Evolutionary conservation across 2,888 invertebrate genomes (phyloP).

Genomic region (Orthonevra nobilis): DNA sequence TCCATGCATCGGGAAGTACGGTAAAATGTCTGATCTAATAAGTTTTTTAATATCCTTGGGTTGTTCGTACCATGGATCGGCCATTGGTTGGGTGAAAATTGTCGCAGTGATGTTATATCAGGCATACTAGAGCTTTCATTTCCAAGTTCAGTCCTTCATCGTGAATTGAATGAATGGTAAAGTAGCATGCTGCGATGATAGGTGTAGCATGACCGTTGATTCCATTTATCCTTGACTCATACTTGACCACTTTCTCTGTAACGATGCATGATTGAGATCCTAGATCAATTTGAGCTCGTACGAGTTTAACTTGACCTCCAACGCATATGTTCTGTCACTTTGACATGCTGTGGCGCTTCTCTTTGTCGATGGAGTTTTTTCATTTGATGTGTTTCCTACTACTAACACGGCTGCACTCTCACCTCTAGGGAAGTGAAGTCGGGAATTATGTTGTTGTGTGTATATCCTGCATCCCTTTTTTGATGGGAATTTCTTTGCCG

Average conservation of each 20-base stretch:
- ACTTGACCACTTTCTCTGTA: neutral
- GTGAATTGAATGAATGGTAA: slow-evolving; percentile 7
- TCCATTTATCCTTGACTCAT: slow-evolving; percentile 9
- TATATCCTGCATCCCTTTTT: neutral
- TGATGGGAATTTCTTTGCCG: neutral
- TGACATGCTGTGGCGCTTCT: too few species aligned
- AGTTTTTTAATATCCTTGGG: neutral
- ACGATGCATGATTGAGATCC: neutral
- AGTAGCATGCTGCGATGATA: slow-evolving; percentile 1
- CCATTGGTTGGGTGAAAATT: neutral
- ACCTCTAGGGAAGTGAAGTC: neutral
- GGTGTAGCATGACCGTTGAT: slow-evolving; percentile 2
- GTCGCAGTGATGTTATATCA: neutral
- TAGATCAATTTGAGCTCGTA: too few species aligned
- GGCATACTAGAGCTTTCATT: neutral
- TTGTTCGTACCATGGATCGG: neutral
- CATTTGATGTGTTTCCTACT: neutral
- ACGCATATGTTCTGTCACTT: too few species aligned
- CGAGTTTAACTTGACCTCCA: too few species aligned
- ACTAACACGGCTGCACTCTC: neutral
- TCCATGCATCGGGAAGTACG: neutral
- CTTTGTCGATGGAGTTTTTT: too few species aligned
- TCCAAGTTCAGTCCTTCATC: slow-evolving; percentile 1
- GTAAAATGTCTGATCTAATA: too few species aligned
- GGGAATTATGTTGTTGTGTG: neutral